Percentiles rank a stretch among this genome's conserved stretches.
Evolutionary conservation across 2,888 invertebrate species (phyloP).

Genomic region (Drosophila leonis): DNA sequence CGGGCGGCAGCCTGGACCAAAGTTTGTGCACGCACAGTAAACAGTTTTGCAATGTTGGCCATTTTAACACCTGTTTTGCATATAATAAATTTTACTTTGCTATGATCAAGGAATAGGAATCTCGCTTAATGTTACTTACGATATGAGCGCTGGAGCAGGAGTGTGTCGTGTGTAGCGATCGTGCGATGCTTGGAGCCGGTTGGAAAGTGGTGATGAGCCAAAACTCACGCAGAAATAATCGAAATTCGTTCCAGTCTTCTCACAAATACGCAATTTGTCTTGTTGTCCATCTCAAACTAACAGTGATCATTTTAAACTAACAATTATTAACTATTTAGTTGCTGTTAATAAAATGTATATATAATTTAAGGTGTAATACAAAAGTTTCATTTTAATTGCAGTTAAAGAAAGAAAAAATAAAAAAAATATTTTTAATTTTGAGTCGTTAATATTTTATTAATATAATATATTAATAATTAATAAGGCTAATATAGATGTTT

Average conservation of each 20-base stretch:
- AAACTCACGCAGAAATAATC: slow-evolving; percentile 13
- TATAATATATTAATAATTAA: neutral
- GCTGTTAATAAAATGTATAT: neutral
- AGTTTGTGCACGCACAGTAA: slow-evolving; percentile 80
- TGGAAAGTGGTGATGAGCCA: slow-evolving; percentile 36
- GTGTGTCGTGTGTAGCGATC: slow-evolving; percentile 51
- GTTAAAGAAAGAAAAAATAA: neutral
- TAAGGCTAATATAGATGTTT: too few species aligned
- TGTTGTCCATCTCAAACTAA: neutral
- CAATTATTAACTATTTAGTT: neutral
- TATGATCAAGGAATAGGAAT: slow-evolving; percentile 6
- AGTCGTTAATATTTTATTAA: neutral
- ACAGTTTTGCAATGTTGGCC: slow-evolving; percentile 83
- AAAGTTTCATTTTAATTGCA: neutral
- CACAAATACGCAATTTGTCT: neutral
- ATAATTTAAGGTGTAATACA: neutral
- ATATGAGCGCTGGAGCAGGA: slow-evolving; percentile 66
- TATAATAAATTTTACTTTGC: slow-evolving; percentile 20
- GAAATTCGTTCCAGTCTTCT: slow-evolving; percentile 10
- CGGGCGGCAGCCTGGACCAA: slow-evolving; percentile 77
- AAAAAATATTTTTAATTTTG: neutral
- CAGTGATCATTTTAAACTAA: neutral
- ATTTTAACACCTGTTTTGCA: slow-evolving; percentile 62
- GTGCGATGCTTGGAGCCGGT: slow-evolving; percentile 43
- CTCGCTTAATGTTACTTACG: slow-evolving; percentile 58